A percentile compares a stretch with the other conserved stretches of the same genome.
phyloP scores from a whole-genome alignment of 2,113 vertebrate species.

The Cololabis saira region DNA sequence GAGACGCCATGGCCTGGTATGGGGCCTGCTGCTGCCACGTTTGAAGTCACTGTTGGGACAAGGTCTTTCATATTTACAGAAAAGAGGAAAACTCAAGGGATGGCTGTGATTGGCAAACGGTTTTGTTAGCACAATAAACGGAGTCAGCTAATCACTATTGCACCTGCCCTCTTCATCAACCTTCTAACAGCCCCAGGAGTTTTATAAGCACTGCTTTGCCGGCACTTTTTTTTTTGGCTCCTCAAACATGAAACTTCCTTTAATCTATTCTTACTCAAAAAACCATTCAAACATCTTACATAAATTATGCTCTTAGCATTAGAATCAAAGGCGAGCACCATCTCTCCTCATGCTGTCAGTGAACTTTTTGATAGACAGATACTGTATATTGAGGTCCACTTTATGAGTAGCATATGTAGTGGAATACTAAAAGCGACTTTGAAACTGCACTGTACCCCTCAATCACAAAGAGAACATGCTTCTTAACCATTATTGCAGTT shows the following conservation, averaged over 20 bases:
- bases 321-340: constrained; percentile 79
- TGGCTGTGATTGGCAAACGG: constrained; percentile 70
- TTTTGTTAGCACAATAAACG: constrained; percentile 72
- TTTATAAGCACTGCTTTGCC: constrained; percentile 72
- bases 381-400: constrained; percentile 56
- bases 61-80: constrained; percentile 81
- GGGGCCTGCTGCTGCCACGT: constrained; percentile 67
- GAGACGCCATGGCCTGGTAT: constrained; percentile 69
- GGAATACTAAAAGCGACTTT: constrained; percentile 60
- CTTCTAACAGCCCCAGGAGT: constrained; percentile 63
- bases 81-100: constrained; percentile 71
- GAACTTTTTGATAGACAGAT: constrained; percentile 79
- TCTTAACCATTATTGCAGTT: constrained; percentile 6
- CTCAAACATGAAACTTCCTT: constrained; percentile 76
- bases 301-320: constrained; percentile 87
- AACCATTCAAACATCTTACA: constrained; percentile 84
- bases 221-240: constrained; percentile 71
- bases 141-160: constrained; percentile 66
- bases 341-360: constrained; percentile 69
- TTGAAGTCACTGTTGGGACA: constrained; percentile 78
- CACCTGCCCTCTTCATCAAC: constrained; percentile 70
- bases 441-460: constrained; percentile 43
- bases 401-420: constrained; percentile 69
- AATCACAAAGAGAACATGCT: constrained; percentile 31
- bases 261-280: constrained; percentile 82